Percentiles rank a stretch among this genome's conserved stretches.
Conservation (phyloP, 2,888 invertebrate species). For the Neocrepidodera transversa region DNA sequence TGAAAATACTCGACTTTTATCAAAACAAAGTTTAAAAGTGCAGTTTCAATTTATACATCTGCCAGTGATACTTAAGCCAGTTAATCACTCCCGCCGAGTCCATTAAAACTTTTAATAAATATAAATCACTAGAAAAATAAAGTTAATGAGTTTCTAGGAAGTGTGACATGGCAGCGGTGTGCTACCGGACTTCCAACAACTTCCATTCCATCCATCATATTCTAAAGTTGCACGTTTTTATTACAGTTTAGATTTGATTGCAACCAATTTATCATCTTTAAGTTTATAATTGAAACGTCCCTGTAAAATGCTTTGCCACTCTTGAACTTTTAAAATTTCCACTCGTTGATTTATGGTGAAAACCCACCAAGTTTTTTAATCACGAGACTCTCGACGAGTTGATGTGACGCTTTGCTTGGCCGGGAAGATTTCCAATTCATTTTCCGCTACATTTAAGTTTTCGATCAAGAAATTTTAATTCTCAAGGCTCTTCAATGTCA, state of each 20-base stretch:
- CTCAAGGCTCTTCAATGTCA: too few relatives aligned
- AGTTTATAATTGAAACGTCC: constrained; percentile 47
- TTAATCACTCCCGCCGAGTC: constrained; percentile 27
- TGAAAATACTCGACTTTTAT: background rate
- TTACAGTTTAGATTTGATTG: constrained; percentile 45
- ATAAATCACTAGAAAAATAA: constrained; percentile 43
- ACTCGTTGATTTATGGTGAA: constrained; percentile 45
- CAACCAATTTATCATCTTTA: constrained; percentile 47
- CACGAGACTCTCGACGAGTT: constrained; percentile 36
- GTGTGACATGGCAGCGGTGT: constrained; percentile 33
- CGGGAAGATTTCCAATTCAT: constrained; percentile 14
- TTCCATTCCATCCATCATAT: constrained; percentile 41
- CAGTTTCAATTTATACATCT: constrained; percentile 32
- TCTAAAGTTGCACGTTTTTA: constrained; percentile 40
- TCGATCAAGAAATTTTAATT: constrained; percentile 1
- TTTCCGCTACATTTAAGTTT: constrained; percentile 16
- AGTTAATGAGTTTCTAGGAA: constrained; percentile 35
- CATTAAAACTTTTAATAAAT: constrained; percentile 42
- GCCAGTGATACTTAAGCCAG: constrained; percentile 25
- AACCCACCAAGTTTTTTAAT: constrained; percentile 45
- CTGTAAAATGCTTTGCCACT: constrained; percentile 46
- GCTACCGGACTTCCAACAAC: constrained; percentile 36
- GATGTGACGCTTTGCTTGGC: constrained; percentile 25
- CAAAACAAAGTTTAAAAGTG: background rate
- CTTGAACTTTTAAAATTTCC: constrained; percentile 46